Evolutionary conservation across 2,797 vertebrate genomes (phyloP), one percentile per base, ranked within the genome.

Genomic region (Bucorvus abyssinicus): DNA sequence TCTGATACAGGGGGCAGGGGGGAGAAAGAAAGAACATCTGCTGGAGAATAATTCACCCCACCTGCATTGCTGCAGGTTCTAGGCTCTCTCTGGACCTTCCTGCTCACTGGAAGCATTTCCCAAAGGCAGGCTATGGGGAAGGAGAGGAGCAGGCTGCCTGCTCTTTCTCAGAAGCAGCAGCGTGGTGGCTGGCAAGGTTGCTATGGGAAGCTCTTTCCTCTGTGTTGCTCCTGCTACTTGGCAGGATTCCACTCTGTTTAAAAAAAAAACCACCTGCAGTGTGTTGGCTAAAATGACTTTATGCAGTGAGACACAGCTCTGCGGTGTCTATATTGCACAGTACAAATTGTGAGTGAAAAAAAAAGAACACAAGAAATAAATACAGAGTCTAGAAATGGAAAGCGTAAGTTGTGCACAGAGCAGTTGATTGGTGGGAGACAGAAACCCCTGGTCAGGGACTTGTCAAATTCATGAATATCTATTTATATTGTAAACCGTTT

Each of bases 1-100:
- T 32, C 45, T 42, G 13, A 60, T 60, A 8, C 0, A 9, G 14
- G 12, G 5, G 9, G 29, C 6, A 1, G 4, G 8, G 7, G n/a
- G 20, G 50, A 88, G 38, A 67, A 80, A n/a, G 16, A 92, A 44
- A 19, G 36, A 77, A 79, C 1, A 2, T 64, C 61, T 87, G 47
- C 40, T 79, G 84, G 69, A 30, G 61, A 74, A 60, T 60, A 89
- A 36, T 79, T 70, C 38, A 47, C 20, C 12, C 17, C 2, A 1
- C 18, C 40, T 92, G 74, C 38, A 36, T 22, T 89, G 64, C 70
- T 85, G 32, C 64, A 67, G 40, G 18, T 74, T 76, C 21, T 68
- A 38, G 64, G 26, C 40, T 93, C 44, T 49, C 27, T 76, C 47
- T 50, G 14, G 11, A 76, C n/a, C 20, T 87, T 91, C n/a, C 52